A percentile compares a stretch with the other conserved stretches of the same genome.
These are phyloP conservation scores for Microcaecilia unicolor DNA, from an alignment of 2,797 vertebrate species.

Conservation along the genomic window DNA sequence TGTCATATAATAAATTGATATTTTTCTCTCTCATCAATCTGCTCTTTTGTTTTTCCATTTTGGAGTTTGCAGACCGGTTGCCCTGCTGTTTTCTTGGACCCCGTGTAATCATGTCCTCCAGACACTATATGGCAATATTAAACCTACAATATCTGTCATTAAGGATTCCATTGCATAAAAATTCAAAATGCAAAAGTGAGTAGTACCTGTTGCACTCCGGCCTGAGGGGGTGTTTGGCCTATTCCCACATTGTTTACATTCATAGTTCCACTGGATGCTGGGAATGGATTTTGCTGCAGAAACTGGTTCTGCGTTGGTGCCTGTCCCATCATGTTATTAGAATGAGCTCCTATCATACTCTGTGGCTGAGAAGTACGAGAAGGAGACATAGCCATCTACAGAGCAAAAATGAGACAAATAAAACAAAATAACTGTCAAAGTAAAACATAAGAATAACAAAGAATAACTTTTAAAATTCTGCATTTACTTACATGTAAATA, in stretches of 20 bases:
- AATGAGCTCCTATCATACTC: constrained; percentile 76
- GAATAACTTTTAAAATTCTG: no score
- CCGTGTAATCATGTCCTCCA: no score
- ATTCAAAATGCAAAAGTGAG: no score
- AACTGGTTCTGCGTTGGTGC: constrained; percentile 79
- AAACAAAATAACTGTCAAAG: not conserved
- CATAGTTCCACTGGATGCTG: constrained; percentile 66
- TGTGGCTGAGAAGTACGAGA: constrained; percentile 88
- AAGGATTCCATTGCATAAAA: no score
- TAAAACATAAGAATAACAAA: not conserved
- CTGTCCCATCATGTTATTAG: constrained; percentile 79
- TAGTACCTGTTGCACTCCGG: constrained; percentile 83
- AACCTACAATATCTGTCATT: no score
- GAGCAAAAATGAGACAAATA: constrained; percentile 10
- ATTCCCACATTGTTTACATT: constrained; percentile 71
- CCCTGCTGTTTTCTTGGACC: no score
- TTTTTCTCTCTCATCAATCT: no score
- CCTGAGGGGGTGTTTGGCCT: constrained; percentile 72
- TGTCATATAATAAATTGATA: no score
- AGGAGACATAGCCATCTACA: constrained; percentile 89
- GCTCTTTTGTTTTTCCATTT: no score
- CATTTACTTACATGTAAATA: not conserved
- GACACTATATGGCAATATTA: no score
- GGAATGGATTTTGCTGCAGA: constrained; percentile 80
- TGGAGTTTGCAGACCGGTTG: no score